Percentiles rank a stretch among this genome's conserved stretches.
These are phyloP conservation scores for Melieria omissa DNA, from an alignment of 2,888 invertebrate genomes.

Conservation along the genomic window DNA sequence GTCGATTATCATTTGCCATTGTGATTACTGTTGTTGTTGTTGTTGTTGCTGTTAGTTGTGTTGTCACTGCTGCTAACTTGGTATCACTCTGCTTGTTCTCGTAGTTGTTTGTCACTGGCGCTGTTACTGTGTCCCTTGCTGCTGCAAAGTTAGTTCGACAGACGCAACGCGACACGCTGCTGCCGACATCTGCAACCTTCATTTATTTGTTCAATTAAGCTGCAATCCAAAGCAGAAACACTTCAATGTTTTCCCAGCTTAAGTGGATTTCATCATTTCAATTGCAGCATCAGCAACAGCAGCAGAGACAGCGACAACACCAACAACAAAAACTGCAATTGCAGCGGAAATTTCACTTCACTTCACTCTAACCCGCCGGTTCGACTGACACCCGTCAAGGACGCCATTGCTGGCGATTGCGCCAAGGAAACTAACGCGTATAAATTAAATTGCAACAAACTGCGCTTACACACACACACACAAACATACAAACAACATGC, in stretches of 20 bases:
- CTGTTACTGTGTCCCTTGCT: background rate
- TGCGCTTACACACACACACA: background rate
- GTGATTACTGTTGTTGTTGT: background rate
- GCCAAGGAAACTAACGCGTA: slow-evolving; percentile 3
- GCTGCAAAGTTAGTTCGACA: background rate
- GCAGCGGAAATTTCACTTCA: background rate
- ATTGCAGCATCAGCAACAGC: background rate
- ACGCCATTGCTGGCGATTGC: background rate
- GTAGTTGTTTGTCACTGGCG: slow-evolving; percentile 23
- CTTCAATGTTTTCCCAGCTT: background rate
- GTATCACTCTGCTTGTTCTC: slow-evolving; percentile 15
- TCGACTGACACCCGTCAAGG: too few relatives aligned
- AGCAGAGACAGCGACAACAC: background rate
- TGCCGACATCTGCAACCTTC: background rate
- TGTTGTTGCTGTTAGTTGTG: background rate
- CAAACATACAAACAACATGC: background rate
- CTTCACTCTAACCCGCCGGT: background rate
- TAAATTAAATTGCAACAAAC: slow-evolving; percentile 19
- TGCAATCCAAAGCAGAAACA: slow-evolving; percentile 17
- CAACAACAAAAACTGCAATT: background rate
- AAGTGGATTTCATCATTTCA: slow-evolving; percentile 19
- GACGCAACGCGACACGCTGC: too few relatives aligned
- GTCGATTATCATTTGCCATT: background rate
- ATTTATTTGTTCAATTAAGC: slow-evolving; percentile 27
- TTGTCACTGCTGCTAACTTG: slow-evolving; percentile 10